A percentile compares a stretch with the other conserved stretches of the same genome.
phyloP scores from a whole-genome alignment of 2,888 invertebrate species.

The Coleophora flavipennella region DNA sequence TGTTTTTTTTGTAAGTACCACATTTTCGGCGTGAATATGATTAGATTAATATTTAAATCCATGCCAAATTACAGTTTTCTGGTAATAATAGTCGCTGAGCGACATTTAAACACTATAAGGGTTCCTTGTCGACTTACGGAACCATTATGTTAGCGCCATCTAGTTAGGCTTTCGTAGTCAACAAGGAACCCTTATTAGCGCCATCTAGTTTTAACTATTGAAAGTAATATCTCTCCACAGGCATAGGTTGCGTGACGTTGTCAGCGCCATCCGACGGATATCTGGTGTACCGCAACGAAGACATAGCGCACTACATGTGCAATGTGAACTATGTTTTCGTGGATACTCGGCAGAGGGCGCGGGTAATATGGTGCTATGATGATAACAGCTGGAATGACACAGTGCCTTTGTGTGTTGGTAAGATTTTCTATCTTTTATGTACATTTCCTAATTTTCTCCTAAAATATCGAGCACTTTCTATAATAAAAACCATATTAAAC shows the following conservation, averaged over 20 bases:
- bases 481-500: too few relatives aligned
- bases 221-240: slow-evolving; percentile 43
- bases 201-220: slow-evolving; percentile 9
- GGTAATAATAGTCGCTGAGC: too few relatives aligned
- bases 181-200: slow-evolving; percentile 1
- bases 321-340: slow-evolving; percentile 78
- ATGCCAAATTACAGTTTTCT: too few relatives aligned
- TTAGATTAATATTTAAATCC: too few relatives aligned
- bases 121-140: too few relatives aligned
- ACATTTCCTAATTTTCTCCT: too few relatives aligned
- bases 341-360: slow-evolving; percentile 75
- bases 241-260: slow-evolving; percentile 78
- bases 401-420: slow-evolving; percentile 76
- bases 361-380: slow-evolving; percentile 75
- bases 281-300: slow-evolving; percentile 76
- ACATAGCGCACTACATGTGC: slow-evolving; percentile 79
- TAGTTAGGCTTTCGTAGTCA: too few relatives aligned
- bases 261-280: slow-evolving; percentile 78
- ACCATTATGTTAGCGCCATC: slow-evolving; percentile 19
- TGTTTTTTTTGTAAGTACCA: too few relatives aligned
- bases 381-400: slow-evolving; percentile 77
- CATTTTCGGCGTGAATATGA: too few relatives aligned
- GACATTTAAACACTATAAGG: too few relatives aligned
- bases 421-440: too few relatives aligned
- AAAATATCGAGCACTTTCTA: too few relatives aligned